Evolutionary conservation across 2,888 invertebrate genomes (phyloP), one percentile per base, ranked within the genome.

Genomic region (Cryptocephalus moraei): DNA sequence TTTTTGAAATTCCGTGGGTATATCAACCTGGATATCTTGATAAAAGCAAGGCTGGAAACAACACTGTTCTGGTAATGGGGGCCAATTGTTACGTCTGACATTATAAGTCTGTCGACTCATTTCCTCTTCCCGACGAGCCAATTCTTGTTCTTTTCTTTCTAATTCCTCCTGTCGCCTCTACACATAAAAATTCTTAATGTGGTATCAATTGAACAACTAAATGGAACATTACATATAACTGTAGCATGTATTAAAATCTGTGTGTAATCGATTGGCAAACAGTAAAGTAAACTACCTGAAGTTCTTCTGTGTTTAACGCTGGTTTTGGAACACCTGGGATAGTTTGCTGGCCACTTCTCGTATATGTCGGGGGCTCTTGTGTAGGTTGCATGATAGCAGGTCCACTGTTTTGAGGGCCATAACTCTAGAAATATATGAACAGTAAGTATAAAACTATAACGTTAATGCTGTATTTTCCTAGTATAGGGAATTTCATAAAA

Each of bases 21-120:
- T 99, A 68, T 99, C 99, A 41, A 99, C 90, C 69, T 92, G 91
- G 61, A 99, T 95, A 71, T 99, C 97, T 77, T 99, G 97, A 72
- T 97, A 97, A 75, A 99, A 99, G 71, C 99, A 99, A 0, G 99
- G 97, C 67, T 95, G 91, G 52, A 96, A 80, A 50, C 92, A 94
- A 62, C 90, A 91, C 64, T 86, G 86, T 45, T 86, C 83, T 1
- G 99, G 97, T 54, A 99, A 71, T 0, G 99, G 99, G 1, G 99
- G 99, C 95, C 96, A 99, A 74, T 99, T 99, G 71, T 99, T 96
- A 58, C 87, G 79, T 57, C 91, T 73, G 8, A 81, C 80, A 36
- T 82, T 79, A 50, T 70, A 72, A 44, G 74, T 9, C 72, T 77
- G 77, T 12, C 79, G 76, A 36, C 81, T 72, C 56, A 94, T 76